Conservation (phyloP, 2,888 invertebrate species). For the Polydrusus tereticollis region DNA sequence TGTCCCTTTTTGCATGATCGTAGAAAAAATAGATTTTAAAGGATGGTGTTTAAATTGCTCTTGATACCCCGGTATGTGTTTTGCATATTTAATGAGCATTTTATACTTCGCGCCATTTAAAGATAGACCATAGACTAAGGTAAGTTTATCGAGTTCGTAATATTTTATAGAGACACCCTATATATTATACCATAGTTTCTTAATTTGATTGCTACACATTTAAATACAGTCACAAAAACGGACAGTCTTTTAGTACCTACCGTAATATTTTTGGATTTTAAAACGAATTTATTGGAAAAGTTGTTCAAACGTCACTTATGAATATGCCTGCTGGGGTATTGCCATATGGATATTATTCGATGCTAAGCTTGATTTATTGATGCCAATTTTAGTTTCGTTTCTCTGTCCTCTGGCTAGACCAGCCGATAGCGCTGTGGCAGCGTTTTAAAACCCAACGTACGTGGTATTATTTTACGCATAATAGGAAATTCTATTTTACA, state of each 20-base stretch:
- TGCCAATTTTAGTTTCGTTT: conserved; percentile 47
- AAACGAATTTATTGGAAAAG: conserved; percentile 29
- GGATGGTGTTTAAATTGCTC: too few relatives aligned
- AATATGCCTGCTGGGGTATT: conserved; percentile 32
- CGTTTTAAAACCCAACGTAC: conserved; percentile 40
- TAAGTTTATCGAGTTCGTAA: too few relatives aligned
- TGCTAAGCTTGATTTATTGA: conserved; percentile 46
- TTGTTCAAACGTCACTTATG: conserved; percentile 31
- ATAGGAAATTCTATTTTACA: conserved; percentile 49
- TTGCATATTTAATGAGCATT: too few relatives aligned
- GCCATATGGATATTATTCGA: conserved; percentile 43
- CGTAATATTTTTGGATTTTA: not conserved
- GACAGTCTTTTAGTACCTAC: not conserved
- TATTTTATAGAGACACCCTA: too few relatives aligned
- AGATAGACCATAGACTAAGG: too few relatives aligned
- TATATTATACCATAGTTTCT: too few relatives aligned
- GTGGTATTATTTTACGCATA: conserved; percentile 47
- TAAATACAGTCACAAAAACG: too few relatives aligned
- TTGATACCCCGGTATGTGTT: too few relatives aligned
- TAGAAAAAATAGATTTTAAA: too few relatives aligned
- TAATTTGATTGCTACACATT: not conserved
- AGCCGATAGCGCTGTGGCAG: conserved; percentile 37
- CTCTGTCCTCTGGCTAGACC: conserved; percentile 42
- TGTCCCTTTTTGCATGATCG: too few relatives aligned
- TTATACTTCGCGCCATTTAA: too few relatives aligned